Percentiles rank a stretch among this genome's conserved stretches.
Evolutionary conservation across 2,888 invertebrate genomes (phyloP).

Genomic region (Resseliella maxima): DNA sequence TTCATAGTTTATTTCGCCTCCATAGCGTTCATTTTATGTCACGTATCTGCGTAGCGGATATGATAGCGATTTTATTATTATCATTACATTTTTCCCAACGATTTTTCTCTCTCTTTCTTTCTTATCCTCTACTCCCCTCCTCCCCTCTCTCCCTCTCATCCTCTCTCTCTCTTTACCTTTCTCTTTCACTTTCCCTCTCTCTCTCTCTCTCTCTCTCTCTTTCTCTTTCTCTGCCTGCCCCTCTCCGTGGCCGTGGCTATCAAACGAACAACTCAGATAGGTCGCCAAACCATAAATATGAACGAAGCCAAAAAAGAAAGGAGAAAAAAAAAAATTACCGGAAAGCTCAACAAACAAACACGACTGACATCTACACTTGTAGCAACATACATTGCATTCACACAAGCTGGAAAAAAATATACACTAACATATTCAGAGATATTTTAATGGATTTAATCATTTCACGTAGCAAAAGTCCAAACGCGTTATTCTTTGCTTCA

Average conservation of each 20-base stretch:
- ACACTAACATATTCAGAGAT: neutral
- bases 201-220: no score
- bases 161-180: no score
- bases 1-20: neutral
- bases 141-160: no score
- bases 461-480: neutral
- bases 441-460: slow-evolving; percentile 51
- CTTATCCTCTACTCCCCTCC: no score
- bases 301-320: neutral
- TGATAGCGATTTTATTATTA: slow-evolving; percentile 51
- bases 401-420: neutral
- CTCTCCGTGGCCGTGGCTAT: neutral
- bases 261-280: neutral
- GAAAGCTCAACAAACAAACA: slow-evolving; percentile 31
- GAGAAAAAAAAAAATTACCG: neutral
- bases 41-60: slow-evolving; percentile 36
- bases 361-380: neutral
- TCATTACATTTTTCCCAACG: slow-evolving; percentile 26
- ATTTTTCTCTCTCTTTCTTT: neutral
- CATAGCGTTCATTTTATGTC: slow-evolving; percentile 16
- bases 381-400: slow-evolving; percentile 1
- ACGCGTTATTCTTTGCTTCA: slow-evolving; percentile 34
- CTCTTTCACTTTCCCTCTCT: no score
- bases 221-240: neutral
- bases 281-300: neutral